These are phyloP conservation scores for Astyanax mexicanus DNA, from an alignment of 2,797 vertebrate genomes.

Conservation along the genomic window DNA sequence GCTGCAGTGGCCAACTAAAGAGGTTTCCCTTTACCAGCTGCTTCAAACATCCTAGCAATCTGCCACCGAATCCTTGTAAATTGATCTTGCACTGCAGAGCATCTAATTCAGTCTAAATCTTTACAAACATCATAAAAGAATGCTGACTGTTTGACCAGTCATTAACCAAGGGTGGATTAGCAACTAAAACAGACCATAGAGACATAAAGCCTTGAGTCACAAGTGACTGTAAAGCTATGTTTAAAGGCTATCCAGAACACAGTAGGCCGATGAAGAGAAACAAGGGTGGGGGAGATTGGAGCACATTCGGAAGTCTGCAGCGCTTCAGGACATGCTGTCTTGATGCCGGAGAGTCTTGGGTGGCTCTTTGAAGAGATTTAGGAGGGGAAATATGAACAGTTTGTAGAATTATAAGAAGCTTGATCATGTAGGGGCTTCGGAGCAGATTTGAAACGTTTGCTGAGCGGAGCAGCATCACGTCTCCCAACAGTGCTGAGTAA, in stretches of 20 bases:
- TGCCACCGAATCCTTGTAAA: slow-evolving; percentile 11
- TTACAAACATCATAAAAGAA: not conserved
- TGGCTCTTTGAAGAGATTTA: slow-evolving; percentile 37
- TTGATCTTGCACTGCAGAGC: not conserved
- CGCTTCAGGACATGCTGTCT: slow-evolving; percentile 8
- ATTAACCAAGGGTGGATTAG: not conserved
- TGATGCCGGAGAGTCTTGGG: not conserved
- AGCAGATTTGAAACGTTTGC: slow-evolving; percentile 37
- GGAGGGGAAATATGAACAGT: slow-evolving; percentile 23
- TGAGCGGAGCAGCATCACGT: slow-evolving; percentile 22
- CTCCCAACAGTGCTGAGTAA: slow-evolving; percentile 5
- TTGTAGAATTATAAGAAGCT: slow-evolving; percentile 47
- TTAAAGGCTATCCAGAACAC: slow-evolving; percentile 24
- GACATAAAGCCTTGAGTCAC: slow-evolving; percentile 15
- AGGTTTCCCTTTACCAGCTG: not conserved
- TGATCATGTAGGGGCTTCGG: slow-evolving; percentile 34
- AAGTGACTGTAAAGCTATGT: not conserved
- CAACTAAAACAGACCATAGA: not conserved
- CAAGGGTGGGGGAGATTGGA: not conserved
- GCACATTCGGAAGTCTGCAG: not conserved
- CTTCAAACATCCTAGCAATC: not conserved
- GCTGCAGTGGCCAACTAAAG: not conserved
- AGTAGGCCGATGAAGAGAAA: slow-evolving; percentile 1
- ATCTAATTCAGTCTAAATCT: not conserved
- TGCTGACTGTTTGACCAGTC: slow-evolving; percentile 11